phyloP scores from a whole-genome alignment of 1,140 invertebrate species.

The Drosophila virilis region DNA sequence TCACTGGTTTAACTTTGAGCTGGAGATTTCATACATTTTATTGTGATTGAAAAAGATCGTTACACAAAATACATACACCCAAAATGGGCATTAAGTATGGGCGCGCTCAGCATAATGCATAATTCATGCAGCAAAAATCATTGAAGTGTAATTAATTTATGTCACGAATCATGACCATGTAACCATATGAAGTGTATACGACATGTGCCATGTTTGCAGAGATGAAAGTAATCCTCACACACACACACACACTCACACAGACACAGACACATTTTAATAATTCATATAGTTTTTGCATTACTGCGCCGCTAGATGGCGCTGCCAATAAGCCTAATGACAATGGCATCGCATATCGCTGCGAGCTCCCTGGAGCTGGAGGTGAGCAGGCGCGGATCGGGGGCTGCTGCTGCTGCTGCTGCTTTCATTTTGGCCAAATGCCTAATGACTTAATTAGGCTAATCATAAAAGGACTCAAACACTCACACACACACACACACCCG shows the following conservation, averaged over 20 bases:
- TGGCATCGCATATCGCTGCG: conserved; percentile 13
- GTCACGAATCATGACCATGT: conserved; percentile 47
- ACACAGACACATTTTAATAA: conserved; percentile 61
- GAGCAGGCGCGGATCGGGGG: no score
- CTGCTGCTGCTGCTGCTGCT: conserved; percentile 16
- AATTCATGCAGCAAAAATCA: conserved; percentile 68
- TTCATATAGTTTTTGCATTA: conserved; percentile 76
- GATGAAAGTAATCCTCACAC: conserved; percentile 52
- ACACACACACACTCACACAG: conserved; percentile 10
- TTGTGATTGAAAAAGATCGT: not conserved
- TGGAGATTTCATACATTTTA: no score
- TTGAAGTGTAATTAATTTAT: conserved; percentile 76
- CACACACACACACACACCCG: conserved; percentile 7
- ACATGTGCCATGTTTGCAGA: conserved; percentile 20
- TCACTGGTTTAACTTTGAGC: no score
- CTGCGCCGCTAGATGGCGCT: conserved; percentile 34
- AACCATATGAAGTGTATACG: conserved; percentile 8
- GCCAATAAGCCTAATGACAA: conserved; percentile 66
- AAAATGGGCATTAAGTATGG: conserved; percentile 3
- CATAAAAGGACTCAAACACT: conserved; percentile 49
- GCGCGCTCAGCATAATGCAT: conserved; percentile 43
- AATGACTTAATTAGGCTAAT: conserved; percentile 79
- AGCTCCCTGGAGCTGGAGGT: not conserved
- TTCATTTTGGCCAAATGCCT: conserved; percentile 42
- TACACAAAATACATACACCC: not conserved